Evolutionary conservation across 2,113 vertebrate species (phyloP), one percentile per base, ranked within the genome.

Genomic region (Varanus komodoensis): DNA sequence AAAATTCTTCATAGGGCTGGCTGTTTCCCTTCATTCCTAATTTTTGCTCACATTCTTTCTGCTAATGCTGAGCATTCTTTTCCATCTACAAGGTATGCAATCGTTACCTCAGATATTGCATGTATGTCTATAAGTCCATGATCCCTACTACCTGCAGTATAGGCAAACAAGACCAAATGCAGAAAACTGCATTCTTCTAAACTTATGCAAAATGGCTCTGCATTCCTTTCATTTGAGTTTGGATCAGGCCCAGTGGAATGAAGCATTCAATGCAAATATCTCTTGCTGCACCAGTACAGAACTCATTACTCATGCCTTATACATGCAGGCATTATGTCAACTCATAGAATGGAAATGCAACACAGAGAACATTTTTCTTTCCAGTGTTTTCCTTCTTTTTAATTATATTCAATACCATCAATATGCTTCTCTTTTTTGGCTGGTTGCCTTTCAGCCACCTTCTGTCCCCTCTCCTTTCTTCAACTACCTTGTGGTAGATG

Each of bases 391-490:
- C 8, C 90, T 74, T 75, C 61, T 89, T 93, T 85, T n/a, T 86
- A 93, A 92, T 92, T 91, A 91, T 89, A 95, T 91, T 92, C 90
- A 82, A 77, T 90, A 34, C 73, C 61, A 79, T 80, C 83, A 69
- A 79, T 89, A 38, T 52, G 44, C 34, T 84, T 69, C 61, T 79
- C 61, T 69, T 54, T 78, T 79, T 84, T 89, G 89, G 83, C 82
- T 84, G 32, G 8, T 17, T 85, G 74, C 64, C 61, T 89, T 82
- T 89, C 44, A 91, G 84, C 75, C 75, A 74, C 75, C 82, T 78
- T 50, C 68, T 91, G 52, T 75, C 85, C 84, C 93, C 38, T 52
- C 48, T 75, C n/a, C n/a, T 34, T 54, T 25, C 38, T 38, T 29
- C 8, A 50, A 80, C 83, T 86, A 73, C 67, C 52, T 80, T 69